Evolutionary conservation across 2,888 invertebrate species (phyloP), one percentile per base, ranked within the genome.

Genomic region (Rhorus exstirpatorius): DNA sequence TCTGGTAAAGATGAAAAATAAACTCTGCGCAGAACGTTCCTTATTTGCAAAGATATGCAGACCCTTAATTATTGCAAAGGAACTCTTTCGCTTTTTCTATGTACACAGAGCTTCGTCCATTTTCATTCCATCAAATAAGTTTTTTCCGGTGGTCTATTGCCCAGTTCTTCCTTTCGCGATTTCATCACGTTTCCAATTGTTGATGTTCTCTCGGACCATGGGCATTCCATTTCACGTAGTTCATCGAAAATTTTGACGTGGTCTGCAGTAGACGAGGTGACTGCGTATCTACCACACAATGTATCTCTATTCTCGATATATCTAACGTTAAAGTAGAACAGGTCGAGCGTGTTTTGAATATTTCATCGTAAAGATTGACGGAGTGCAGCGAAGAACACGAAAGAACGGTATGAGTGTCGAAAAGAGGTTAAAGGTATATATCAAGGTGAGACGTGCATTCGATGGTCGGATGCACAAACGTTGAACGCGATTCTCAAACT

Each of bases 261-360:
- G 78, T 38, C 78, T 75, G 46, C 77, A 61, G 21, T 53, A 51
- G 55, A 49, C 78, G 49, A 51, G 14, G 26, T 41, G 65, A 58
- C 78, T 70, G 60, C 44, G 74, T 70, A 68, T 74, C 67, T 46
- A 58, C 1, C 44, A 8, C 8, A 21, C 51, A n/a, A 60, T 74
- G 68, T 75, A 68, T 31, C 51, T 78, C 17, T 14, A 55, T 63
- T 19, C 21, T 51, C 51, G 17, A 74, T 41, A 53, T 26, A 53
- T 74, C 51, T 74, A 53, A 74, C 55, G 26, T 63, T 63, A 49
- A 35, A 31, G 8, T 41, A 38, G 44, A 31, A 17, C 35, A 72
- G 58, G 61, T 75, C 49, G 72, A 70, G 71, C 79, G 82, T 83
- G 79, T 83, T 79, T 79, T 71, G 82, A 83, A 83, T 83, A 79